These are phyloP conservation scores for Drosophila longiperda DNA, from an alignment of 2,888 invertebrate species.

Conservation along the genomic window DNA sequence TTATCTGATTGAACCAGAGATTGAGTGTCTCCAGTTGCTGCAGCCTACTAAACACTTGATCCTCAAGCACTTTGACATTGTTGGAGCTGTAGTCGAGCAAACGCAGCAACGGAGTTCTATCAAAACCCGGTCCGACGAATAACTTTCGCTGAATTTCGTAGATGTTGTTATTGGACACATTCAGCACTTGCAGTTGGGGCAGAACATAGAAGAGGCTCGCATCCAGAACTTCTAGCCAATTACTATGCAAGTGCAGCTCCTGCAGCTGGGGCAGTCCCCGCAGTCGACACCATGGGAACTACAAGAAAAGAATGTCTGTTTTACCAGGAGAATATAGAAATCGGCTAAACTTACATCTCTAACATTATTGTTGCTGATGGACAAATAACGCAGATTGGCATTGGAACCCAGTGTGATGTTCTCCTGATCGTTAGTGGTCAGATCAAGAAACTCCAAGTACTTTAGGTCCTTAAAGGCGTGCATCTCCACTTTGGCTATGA, in stretches of 20 bases:
- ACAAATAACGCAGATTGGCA: slow-evolving; percentile 64
- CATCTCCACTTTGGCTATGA: slow-evolving; percentile 60
- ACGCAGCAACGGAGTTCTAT: slow-evolving; percentile 40
- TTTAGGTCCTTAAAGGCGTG: slow-evolving; percentile 63
- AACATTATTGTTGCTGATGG: slow-evolving; percentile 77
- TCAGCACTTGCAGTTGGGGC: slow-evolving; percentile 63
- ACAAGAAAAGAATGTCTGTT: slow-evolving; percentile 1
- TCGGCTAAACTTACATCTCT: slow-evolving; percentile 61
- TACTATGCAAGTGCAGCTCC: slow-evolving; percentile 70
- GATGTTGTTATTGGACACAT: slow-evolving; percentile 78
- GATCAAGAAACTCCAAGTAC: slow-evolving; percentile 67
- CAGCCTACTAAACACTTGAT: slow-evolving; percentile 67
- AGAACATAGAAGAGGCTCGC: slow-evolving; percentile 69
- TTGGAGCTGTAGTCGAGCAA: slow-evolving; percentile 80
- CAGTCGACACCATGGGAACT: slow-evolving; percentile 73
- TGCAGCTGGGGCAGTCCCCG: slow-evolving; percentile 62
- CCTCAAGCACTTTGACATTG: slow-evolving; percentile 63
- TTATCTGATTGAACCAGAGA: slow-evolving; percentile 75
- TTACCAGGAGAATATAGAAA: neutral
- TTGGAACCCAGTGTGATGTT: slow-evolving; percentile 70
- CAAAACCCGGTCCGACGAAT: slow-evolving; percentile 63
- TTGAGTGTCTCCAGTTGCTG: slow-evolving; percentile 68
- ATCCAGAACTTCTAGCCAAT: slow-evolving; percentile 73
- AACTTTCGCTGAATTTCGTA: slow-evolving; percentile 58
- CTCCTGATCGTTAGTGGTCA: slow-evolving; percentile 75